phyloP scores from a whole-genome alignment of 2,113 vertebrate genomes.

The Microtus pennsylvanicus region DNA sequence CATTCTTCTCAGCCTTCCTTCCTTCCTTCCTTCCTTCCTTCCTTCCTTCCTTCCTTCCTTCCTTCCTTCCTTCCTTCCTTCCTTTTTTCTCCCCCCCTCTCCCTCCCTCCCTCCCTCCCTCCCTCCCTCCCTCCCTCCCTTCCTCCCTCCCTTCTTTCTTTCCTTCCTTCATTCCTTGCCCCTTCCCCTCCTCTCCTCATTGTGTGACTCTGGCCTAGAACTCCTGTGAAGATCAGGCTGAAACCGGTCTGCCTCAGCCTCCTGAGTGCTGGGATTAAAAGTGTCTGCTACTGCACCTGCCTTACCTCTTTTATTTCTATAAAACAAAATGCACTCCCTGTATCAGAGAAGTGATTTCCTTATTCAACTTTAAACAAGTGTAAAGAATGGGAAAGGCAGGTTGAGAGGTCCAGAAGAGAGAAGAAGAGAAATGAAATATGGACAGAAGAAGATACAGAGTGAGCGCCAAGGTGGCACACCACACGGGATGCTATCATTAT shows the following conservation, averaged over 20 bases:
- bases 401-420: constrained; percentile 1
- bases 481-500: not conserved
- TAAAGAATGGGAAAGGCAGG: not conserved
- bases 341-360: not conserved
- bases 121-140: not conserved
- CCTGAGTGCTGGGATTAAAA: not conserved
- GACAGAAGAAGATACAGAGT: not conserved
- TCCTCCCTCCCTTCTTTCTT: rapidly evolving
- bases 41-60: no score
- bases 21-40: no score
- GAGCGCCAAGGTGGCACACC: not conserved
- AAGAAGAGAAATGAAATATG: not conserved
- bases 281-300: not conserved
- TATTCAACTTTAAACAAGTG: not conserved
- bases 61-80: no score
- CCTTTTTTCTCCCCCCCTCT: no score
- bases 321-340: constrained; percentile 5
- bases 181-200: not conserved
- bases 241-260: not conserved
- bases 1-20: not conserved
- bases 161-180: not conserved
- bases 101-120: rapidly evolving
- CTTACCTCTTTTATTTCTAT: not conserved
- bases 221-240: not conserved
- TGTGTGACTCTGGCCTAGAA: not conserved